phyloP scores from a whole-genome alignment of 2,113 vertebrate genomes.

The Pedetes capensis region DNA sequence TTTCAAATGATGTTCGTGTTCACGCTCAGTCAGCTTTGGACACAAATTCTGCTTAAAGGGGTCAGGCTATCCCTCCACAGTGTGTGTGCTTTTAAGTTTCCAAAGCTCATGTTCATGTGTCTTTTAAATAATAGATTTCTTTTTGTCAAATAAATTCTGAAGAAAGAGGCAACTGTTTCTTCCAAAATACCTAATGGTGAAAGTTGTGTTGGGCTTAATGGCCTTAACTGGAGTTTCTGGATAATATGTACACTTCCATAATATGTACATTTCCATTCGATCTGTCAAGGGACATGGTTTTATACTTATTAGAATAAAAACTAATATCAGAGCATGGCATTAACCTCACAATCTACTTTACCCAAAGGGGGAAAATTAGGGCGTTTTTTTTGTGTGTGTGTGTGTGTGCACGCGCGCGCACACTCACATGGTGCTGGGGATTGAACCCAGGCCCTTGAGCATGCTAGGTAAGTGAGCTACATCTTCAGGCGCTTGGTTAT shows the following conservation, averaged over 20 bases:
- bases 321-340: not conserved
- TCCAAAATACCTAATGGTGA: not conserved
- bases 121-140: constrained; percentile 13
- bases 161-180: not conserved
- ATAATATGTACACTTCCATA: not conserved
- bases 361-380: not conserved
- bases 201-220: not conserved
- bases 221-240: not conserved
- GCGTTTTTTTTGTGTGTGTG: no score
- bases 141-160: not conserved
- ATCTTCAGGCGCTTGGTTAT: no score
- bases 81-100: not conserved
- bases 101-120: not conserved
- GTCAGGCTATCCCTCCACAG: not conserved
- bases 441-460: no score
- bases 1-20: constrained; percentile 30
- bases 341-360: not conserved
- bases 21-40: not conserved
- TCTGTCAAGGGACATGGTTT: not conserved
- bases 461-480: no score
- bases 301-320: constrained; percentile 15
- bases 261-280: not conserved
- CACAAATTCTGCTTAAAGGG: constrained; percentile 50
- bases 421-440: no score
- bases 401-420: no score